A percentile compares a stretch with the other conserved stretches of the same genome.
phyloP scores from a whole-genome alignment of 1,140 invertebrate species.

The Neelides sp. region DNA sequence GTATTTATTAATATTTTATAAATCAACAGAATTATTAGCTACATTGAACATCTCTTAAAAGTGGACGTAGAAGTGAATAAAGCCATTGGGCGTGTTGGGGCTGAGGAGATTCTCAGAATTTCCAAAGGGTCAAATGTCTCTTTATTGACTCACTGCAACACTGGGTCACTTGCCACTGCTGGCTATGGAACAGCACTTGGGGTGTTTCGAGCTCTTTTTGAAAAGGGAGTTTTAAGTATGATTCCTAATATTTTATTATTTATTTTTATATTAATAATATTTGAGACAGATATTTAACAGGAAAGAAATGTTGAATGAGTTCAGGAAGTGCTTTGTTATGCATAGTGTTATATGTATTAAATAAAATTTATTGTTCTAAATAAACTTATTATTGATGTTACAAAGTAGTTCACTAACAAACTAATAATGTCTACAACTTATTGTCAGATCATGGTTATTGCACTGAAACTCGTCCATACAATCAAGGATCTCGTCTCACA shows the following conservation, averaged over 20 bases:
- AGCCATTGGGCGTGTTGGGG: constrained; percentile 64
- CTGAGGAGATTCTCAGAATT: constrained; percentile 48
- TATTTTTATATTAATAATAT: neutral
- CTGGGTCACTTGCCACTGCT: constrained; percentile 80
- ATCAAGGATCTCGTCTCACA: constrained; percentile 88
- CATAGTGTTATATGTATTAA: too few relatives aligned
- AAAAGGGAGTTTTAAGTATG: constrained; percentile 56
- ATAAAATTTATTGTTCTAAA: too few relatives aligned
- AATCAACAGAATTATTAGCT: constrained; percentile 20
- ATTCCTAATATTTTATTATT: neutral
- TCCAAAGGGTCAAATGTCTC: constrained; percentile 44
- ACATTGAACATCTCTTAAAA: constrained; percentile 21
- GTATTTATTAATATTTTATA: too few relatives aligned
- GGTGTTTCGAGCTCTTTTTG: constrained; percentile 70
- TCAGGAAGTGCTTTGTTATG: neutral
- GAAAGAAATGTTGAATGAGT: neutral
- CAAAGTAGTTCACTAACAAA: too few relatives aligned
- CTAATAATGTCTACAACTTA: neutral
- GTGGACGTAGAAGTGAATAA: constrained; percentile 21
- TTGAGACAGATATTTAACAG: neutral
- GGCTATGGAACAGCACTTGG: constrained; percentile 96
- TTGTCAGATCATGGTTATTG: constrained; percentile 71
- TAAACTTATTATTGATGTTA: too few relatives aligned
- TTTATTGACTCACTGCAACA: constrained; percentile 94
- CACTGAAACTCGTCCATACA: constrained; percentile 95